A percentile compares a stretch with the other conserved stretches of the same genome.
Conservation (phyloP, 1,140 invertebrate species). For the Orchestia grillus region DNA sequence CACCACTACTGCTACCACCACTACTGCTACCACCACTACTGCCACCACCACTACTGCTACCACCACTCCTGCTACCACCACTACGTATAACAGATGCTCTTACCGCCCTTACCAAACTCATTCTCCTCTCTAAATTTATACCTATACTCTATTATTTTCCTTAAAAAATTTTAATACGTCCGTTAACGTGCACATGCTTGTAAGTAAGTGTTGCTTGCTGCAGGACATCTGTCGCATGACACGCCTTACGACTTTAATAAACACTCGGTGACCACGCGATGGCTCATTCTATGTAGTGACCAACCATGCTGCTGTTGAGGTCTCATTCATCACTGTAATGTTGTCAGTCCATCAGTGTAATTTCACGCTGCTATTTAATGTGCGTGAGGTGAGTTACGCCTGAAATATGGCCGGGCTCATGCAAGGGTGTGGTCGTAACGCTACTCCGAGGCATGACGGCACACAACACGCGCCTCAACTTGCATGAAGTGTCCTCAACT, state of each 20-base stretch:
- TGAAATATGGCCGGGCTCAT: background rate
- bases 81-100: no score
- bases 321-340: background rate
- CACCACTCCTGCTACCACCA: no score
- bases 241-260: background rate
- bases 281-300: background rate
- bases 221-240: background rate
- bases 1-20: no score
- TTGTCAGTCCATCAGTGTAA: constrained; percentile 7
- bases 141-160: background rate
- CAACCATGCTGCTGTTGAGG: background rate
- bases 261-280: background rate
- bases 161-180: background rate
- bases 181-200: background rate
- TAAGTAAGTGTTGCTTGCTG: background rate
- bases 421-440: background rate
- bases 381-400: background rate
- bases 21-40: no score
- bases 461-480: background rate
- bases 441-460: background rate
- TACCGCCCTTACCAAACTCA: background rate
- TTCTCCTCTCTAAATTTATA: background rate
- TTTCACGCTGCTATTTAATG: background rate
- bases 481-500: background rate
- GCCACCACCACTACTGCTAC: no score